These are phyloP conservation scores for Harpalus rufipes DNA, from an alignment of 2,888 invertebrate genomes.

Conservation along the genomic window DNA sequence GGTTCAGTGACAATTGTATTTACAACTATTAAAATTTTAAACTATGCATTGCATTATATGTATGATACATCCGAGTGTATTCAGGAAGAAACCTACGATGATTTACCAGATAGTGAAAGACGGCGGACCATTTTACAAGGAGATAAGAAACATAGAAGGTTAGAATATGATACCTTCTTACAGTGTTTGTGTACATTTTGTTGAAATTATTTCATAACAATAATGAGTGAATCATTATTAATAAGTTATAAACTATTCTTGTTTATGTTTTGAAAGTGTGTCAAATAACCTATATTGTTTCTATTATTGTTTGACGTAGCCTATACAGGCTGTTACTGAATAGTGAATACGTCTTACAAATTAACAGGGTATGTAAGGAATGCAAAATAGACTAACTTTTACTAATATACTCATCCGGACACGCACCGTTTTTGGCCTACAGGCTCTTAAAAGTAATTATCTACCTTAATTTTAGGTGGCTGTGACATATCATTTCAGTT, in stretches of 20 bases:
- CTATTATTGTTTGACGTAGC: neutral
- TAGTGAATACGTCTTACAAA: no score
- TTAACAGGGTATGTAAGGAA: no score
- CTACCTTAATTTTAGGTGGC: no score
- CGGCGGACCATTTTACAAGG: constrained; percentile 73
- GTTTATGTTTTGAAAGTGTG: constrained; percentile 3
- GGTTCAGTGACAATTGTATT: constrained; percentile 89
- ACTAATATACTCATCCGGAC: no score
- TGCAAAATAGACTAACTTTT: no score
- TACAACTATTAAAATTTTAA: constrained; percentile 89
- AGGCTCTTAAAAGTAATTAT: no score
- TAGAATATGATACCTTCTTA: neutral
- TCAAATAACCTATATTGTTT: neutral
- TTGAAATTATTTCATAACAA: neutral
- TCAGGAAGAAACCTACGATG: constrained; percentile 75
- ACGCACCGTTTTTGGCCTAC: no score
- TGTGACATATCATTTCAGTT: no score
- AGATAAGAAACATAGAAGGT: constrained; percentile 67
- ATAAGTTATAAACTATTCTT: neutral
- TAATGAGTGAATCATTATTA: neutral
- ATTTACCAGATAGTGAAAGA: constrained; percentile 77
- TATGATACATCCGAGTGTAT: constrained; percentile 96
- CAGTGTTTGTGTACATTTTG: neutral
- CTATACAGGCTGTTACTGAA: no score
- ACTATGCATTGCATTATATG: constrained; percentile 93